Evolutionary conservation across 2,797 vertebrate species (phyloP), one percentile per base, ranked within the genome.

Genomic region (Erpetoichthys calabaricus): DNA sequence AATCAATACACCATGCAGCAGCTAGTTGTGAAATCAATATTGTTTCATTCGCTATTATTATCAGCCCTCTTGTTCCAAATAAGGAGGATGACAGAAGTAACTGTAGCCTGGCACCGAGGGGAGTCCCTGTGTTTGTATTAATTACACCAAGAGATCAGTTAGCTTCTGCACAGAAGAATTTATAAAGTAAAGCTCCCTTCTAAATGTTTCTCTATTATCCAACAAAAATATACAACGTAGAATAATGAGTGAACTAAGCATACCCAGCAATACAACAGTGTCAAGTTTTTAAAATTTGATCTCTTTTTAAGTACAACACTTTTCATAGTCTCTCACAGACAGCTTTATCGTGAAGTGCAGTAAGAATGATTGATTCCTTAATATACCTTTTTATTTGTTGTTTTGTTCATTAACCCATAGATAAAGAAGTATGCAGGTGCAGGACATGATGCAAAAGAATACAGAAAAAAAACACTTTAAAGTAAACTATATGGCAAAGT

Each of bases 11-110:
- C 75, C 82, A 78, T 77, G 74, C 68, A 66, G 70, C 71, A 63
- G 63, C 83, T 79, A 80, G 77, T 80, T 69, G 79, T 72, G 69
- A 77, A 84, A 85, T 87, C 85, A 83, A 87, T 87, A 83, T 76
- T 81, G 80, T 83, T 86, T 86, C 83, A 85, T 86, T 85, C 83
- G 80, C 80, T 81, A 78, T 83, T 84, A 85, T 83, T 85, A 81
- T 79, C 67, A 78, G 72, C 77, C 74, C 81, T 85, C 80, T 80
- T 74, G 72, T 79, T 82, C 78, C 77, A 85, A 85, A 86, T 84
- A 72, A 86, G 77, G 64, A 74, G 73, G 62, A 69, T 70, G 73
- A 65, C 47, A 42, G 71, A 70, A 70, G 79, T 76, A 72, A 79
- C 77, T 76, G 71, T 71, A 74, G 77, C 72, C 43, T 70, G 63